phyloP scores from a whole-genome alignment of 37 sponge, comb jelly and placozoan genomes.

The Dysidea cf. avara region DNA sequence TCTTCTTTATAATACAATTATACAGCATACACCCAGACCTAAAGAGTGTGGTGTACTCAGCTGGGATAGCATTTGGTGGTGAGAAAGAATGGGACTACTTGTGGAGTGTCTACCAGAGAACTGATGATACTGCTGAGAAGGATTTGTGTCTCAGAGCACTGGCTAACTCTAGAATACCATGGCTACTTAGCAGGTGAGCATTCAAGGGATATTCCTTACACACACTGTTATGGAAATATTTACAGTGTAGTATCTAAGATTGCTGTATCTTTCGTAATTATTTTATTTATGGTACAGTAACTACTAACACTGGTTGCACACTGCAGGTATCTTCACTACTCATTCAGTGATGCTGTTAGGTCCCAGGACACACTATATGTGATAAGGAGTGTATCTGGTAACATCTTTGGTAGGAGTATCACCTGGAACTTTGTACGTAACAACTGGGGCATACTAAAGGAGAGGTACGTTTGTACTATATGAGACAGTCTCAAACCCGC shows the following conservation, averaged over 20 bases:
- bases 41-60: conserved; percentile 68
- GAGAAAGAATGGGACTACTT: conserved; percentile 84
- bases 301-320: not conserved
- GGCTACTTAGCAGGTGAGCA: conserved; percentile 69
- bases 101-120: conserved; percentile 61
- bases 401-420: conserved; percentile 55
- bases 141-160: conserved; percentile 53
- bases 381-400: conserved; percentile 51
- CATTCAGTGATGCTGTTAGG: conserved; percentile 50
- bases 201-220: too few relatives aligned
- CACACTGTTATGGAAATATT: not conserved
- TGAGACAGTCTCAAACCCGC: not conserved
- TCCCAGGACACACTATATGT: conserved; percentile 74
- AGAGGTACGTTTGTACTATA: conserved; percentile 22
- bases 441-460: conserved; percentile 60
- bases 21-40: conserved; percentile 70
- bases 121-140: conserved; percentile 72
- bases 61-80: conserved; percentile 72
- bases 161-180: conserved; percentile 64
- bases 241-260: too few relatives aligned
- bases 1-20: not conserved
- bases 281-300: not conserved
- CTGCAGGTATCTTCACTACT: conserved; percentile 58
- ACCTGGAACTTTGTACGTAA: conserved; percentile 79
- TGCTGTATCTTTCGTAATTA: too few relatives aligned